Conservation (phyloP, 1,140 invertebrate species). For the Heliconius himera region DNA sequence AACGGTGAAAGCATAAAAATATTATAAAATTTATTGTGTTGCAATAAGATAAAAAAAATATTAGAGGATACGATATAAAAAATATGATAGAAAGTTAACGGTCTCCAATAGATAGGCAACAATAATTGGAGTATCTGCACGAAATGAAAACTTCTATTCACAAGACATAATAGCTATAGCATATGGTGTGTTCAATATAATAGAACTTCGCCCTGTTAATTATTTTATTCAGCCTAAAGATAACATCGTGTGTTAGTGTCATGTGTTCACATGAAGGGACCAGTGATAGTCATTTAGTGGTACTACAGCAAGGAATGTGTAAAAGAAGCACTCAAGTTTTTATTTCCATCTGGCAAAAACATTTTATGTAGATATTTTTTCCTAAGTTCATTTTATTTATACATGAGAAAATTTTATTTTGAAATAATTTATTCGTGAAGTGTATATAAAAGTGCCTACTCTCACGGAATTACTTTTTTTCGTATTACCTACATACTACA, state of each 20-base stretch:
- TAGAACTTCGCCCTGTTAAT: conserved; percentile 42
- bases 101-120: conserved; percentile 20
- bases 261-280: conserved; percentile 35
- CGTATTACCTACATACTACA: no score
- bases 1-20: background rate
- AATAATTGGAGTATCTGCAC: conserved; percentile 27
- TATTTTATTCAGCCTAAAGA: conserved; percentile 46
- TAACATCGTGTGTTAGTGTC: conserved; percentile 38
- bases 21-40: background rate
- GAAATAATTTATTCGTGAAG: background rate
- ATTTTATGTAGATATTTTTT: background rate
- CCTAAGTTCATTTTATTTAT: background rate
- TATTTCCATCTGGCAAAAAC: conserved; percentile 13
- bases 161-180: conserved; percentile 39
- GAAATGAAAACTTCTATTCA: conserved; percentile 31
- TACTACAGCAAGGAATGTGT: conserved; percentile 13
- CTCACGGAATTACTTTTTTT: no score
- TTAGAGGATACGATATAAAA: conserved; percentile 15
- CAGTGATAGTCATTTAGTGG: conserved; percentile 26
- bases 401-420: background rate
- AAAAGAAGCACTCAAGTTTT: conserved; percentile 3
- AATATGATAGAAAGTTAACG: conserved; percentile 40
- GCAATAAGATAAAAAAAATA: background rate
- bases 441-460: background rate
- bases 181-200: conserved; percentile 56